phyloP scores from a whole-genome alignment of 2,888 invertebrate species.

The Resseliella maxima region DNA sequence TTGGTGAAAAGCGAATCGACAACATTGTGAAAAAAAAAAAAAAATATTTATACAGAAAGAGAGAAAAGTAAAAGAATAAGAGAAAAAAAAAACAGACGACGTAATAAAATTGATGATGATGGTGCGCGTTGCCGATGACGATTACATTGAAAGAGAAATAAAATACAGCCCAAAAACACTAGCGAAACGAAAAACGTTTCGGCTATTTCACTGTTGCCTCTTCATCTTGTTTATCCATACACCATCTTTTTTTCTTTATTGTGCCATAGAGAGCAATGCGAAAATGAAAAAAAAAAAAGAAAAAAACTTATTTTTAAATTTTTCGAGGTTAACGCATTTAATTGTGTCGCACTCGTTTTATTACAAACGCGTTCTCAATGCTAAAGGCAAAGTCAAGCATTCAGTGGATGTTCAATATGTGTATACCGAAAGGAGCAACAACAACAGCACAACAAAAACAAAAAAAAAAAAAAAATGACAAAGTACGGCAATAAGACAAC shows the following conservation, averaged over 20 bases:
- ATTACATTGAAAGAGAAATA: constrained; percentile 36
- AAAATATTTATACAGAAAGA: neutral
- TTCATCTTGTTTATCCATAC: neutral
- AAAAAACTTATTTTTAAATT: constrained; percentile 40
- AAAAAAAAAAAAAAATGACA: neutral
- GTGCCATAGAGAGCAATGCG: neutral
- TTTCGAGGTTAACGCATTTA: constrained; percentile 50
- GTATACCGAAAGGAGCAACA: neutral
- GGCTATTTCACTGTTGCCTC: neutral
- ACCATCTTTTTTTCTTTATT: neutral
- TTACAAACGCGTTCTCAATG: constrained; percentile 28
- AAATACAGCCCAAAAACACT: too few species aligned
- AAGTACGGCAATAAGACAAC: neutral
- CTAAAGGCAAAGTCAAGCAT: neutral
- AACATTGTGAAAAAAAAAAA: neutral
- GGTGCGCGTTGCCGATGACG: constrained; percentile 17
- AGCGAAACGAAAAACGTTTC: neutral
- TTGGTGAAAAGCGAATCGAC: constrained; percentile 1
- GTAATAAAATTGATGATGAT: constrained; percentile 51
- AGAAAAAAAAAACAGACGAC: neutral
- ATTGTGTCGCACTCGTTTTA: constrained; percentile 53
- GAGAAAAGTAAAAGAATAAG: neutral
- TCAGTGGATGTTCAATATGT: neutral
- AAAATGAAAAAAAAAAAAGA: neutral
- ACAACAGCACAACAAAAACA: too few species aligned